Conservation (phyloP, 1,140 invertebrate species). For the Papilio glaucus region DNA sequence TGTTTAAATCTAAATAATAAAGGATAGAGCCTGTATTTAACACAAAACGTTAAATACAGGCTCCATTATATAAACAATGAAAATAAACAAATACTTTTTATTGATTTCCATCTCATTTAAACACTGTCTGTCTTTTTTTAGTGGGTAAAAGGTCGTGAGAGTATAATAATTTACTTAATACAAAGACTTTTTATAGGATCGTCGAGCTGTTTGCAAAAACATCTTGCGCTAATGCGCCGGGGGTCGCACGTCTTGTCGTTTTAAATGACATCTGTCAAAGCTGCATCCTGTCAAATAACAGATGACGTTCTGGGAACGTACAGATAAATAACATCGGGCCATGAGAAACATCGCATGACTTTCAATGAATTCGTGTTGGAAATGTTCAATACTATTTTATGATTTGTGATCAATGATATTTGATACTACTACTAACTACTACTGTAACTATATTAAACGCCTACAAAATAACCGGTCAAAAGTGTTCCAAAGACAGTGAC, state of each 20-base stretch:
- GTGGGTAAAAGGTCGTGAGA: neutral
- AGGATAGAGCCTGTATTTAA: too few relatives aligned
- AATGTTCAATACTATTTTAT: neutral
- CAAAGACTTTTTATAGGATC: neutral
- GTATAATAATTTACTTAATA: neutral
- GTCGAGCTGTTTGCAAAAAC: conserved; percentile 6
- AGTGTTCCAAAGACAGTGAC: too few relatives aligned
- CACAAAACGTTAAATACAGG: too few relatives aligned
- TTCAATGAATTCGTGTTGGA: neutral
- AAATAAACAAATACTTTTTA: too few relatives aligned
- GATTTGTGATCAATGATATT: neutral
- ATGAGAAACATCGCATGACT: neutral
- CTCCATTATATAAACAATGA: too few relatives aligned
- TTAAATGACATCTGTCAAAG: conserved; percentile 18
- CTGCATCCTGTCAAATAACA: conserved; percentile 26
- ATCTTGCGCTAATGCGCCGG: conserved; percentile 12
- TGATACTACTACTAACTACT: too few relatives aligned
- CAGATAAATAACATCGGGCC: neutral
- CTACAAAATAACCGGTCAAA: too few relatives aligned
- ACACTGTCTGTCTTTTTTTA: neutral
- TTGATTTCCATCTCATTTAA: too few relatives aligned
- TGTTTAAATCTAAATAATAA: too few relatives aligned
- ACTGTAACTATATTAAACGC: too few relatives aligned
- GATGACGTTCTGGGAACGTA: conserved; percentile 9
- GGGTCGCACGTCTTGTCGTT: neutral